Conservation (phyloP, 2,113 vertebrate species). For the Macquaria australasica region DNA sequence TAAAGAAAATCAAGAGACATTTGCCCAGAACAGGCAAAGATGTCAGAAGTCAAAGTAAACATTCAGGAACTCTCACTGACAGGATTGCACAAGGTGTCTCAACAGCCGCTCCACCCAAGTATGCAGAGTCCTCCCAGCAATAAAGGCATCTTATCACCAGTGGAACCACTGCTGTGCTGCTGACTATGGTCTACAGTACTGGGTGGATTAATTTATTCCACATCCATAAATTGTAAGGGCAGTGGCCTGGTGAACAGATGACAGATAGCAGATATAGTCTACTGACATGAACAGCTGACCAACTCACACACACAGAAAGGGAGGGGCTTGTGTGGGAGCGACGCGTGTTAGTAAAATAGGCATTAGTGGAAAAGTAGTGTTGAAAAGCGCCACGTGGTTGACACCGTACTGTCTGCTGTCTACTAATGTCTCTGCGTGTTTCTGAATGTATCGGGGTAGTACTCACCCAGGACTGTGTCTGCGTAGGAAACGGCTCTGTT, state of each 20-base stretch:
- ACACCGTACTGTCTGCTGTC: too few species aligned
- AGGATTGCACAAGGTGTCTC: conserved; percentile 22
- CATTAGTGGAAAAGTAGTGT: background rate
- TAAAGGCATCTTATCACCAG: background rate
- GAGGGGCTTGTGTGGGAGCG: background rate
- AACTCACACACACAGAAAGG: background rate
- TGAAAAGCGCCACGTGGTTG: background rate
- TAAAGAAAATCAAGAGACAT: background rate
- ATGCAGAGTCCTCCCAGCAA: background rate
- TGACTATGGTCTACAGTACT: background rate
- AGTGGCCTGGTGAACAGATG: background rate
- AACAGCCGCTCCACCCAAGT: background rate
- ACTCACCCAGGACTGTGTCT: conserved; percentile 44
- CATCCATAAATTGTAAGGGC: background rate
- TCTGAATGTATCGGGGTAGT: background rate
- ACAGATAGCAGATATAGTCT: background rate
- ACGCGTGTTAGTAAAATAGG: background rate
- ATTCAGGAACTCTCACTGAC: background rate
- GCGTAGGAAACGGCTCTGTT: conserved; percentile 1
- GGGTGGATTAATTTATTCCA: background rate
- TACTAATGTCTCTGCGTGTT: background rate
- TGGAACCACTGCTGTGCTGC: background rate
- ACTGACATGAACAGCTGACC: conserved; percentile 67
- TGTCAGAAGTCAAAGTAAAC: conserved; percentile 1
- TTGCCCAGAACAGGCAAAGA: background rate